phyloP scores from a whole-genome alignment of 2,888 invertebrate species.

The Andrena marginata region DNA sequence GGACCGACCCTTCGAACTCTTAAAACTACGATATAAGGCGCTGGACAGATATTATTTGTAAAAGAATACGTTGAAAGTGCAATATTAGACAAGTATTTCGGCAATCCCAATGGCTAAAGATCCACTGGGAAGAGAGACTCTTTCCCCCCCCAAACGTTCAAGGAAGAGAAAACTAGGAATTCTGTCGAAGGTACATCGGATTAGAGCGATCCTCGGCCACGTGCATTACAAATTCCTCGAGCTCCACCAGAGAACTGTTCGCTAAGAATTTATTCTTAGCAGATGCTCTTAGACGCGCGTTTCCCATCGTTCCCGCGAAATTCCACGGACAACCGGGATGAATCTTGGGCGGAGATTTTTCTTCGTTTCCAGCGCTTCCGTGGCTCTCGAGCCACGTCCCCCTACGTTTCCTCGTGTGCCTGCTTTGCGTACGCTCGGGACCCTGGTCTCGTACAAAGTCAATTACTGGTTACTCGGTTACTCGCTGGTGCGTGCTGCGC shows the following conservation, averaged over 20 bases:
- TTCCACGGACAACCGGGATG: slow-evolving; percentile 41
- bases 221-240: slow-evolving; percentile 51
- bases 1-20: too few relatives aligned
- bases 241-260: slow-evolving; percentile 21
- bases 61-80: too few relatives aligned
- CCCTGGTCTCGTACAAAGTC: slow-evolving; percentile 74
- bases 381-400: slow-evolving; percentile 38
- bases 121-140: too few relatives aligned
- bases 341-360: slow-evolving; percentile 43
- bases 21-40: too few relatives aligned
- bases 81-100: too few relatives aligned
- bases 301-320: slow-evolving; percentile 44
- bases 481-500: slow-evolving; percentile 70
- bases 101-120: too few relatives aligned
- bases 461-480: slow-evolving; percentile 79
- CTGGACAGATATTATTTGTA: too few relatives aligned
- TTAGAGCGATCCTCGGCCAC: slow-evolving; percentile 37
- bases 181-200: not conserved
- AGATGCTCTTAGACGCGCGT: slow-evolving; percentile 23
- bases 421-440: slow-evolving; percentile 54
- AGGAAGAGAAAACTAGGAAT: not conserved
- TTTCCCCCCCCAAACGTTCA: too few relatives aligned
- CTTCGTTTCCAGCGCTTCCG: slow-evolving; percentile 34
- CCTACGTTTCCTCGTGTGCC: not conserved
- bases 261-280: slow-evolving; percentile 56